A percentile compares a stretch with the other conserved stretches of the same genome.
Conservation (phyloP, 2,888 invertebrate species). For the Yponomeuta evonymella region DNA sequence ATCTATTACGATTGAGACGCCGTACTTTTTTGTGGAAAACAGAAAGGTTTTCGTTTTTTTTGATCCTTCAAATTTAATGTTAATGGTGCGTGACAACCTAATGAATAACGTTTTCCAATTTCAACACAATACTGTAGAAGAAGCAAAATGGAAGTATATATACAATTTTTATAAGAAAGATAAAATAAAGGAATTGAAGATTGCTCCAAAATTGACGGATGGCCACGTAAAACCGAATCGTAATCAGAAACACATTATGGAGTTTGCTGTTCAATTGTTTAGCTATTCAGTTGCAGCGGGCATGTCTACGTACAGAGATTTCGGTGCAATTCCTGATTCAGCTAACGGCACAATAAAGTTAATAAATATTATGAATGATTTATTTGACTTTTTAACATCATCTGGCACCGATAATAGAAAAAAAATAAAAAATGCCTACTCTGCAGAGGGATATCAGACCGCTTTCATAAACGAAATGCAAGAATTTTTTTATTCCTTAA, state of each 20-base stretch:
- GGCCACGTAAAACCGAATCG: not conserved
- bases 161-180: not conserved
- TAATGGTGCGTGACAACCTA: not conserved
- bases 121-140: not conserved
- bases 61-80: not conserved
- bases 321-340: no score
- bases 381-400: no score
- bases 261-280: not conserved
- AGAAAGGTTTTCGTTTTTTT: not conserved
- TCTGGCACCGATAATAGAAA: no score
- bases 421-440: no score
- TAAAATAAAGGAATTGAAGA: not conserved
- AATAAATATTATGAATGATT: no score
- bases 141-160: not conserved
- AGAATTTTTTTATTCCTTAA: no score
- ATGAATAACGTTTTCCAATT: not conserved
- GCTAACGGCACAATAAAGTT: no score
- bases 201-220: not conserved
- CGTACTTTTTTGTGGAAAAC: not conserved
- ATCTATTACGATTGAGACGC: not conserved
- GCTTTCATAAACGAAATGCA: no score
- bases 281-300: not conserved
- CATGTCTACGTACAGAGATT: not conserved
- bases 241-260: not conserved
- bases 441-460: no score